Percentiles rank a stretch among this genome's conserved stretches.
These are phyloP conservation scores for Drosophila nigromelanica DNA, from an alignment of 1,140 invertebrate genomes.

Conservation along the genomic window DNA sequence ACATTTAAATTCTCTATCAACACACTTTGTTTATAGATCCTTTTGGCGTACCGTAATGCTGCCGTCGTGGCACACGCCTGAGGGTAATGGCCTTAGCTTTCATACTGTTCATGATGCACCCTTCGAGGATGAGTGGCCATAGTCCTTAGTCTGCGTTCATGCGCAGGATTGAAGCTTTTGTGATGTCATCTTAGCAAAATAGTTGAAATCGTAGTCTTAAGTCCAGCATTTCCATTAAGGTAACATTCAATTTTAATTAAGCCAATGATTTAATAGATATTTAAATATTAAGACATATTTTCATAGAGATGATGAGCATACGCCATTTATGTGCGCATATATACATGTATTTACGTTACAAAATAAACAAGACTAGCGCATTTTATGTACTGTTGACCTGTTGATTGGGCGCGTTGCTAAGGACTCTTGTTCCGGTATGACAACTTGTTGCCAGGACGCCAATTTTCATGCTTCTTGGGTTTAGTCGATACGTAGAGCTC, in stretches of 20 bases:
- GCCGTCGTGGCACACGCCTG: slow-evolving; percentile 91
- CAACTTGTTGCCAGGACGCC: slow-evolving; percentile 69
- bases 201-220: slow-evolving; percentile 33
- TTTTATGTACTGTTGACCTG: slow-evolving; percentile 21
- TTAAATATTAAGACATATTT: slow-evolving; percentile 27
- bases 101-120: slow-evolving; percentile 86
- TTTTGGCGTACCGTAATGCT: slow-evolving; percentile 89
- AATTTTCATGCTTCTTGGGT: slow-evolving; percentile 17
- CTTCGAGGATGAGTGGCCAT: slow-evolving; percentile 78
- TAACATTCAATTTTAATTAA: background rate
- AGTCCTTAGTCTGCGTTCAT: slow-evolving; percentile 26
- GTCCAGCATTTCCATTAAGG: slow-evolving; percentile 9
- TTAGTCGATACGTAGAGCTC: slow-evolving; percentile 54
- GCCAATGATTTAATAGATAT: too few species aligned
- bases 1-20: slow-evolving; percentile 49
- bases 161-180: slow-evolving; percentile 39
- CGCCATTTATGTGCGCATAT: slow-evolving; percentile 4
- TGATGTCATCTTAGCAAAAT: slow-evolving; percentile 46
- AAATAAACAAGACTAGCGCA: slow-evolving; percentile 20
- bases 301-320: slow-evolving; percentile 39
- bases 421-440: slow-evolving; percentile 50
- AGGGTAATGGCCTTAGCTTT: slow-evolving; percentile 92
- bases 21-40: slow-evolving; percentile 65
- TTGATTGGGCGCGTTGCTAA: slow-evolving; percentile 47
- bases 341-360: background rate